A percentile compares a stretch with the other conserved stretches of the same genome.
Conservation (phyloP, 2,113 vertebrate species). For the Condylura cristata region DNA sequence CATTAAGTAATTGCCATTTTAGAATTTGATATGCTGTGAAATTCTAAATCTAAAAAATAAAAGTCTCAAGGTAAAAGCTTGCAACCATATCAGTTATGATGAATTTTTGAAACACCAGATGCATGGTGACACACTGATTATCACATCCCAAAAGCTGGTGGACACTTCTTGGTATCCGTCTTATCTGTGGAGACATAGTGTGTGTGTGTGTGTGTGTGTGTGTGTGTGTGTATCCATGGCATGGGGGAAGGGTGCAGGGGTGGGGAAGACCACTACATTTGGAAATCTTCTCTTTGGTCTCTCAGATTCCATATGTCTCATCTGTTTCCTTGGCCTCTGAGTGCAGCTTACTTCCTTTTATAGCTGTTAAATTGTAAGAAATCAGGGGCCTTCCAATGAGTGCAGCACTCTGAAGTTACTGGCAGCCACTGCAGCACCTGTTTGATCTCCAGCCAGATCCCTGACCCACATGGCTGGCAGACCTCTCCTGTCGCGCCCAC, state of each 20-base stretch:
- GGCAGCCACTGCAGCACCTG: too few species aligned
- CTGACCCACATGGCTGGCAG: too few species aligned
- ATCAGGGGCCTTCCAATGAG: too few species aligned
- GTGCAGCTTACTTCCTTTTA: not conserved
- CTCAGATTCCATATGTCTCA: not conserved
- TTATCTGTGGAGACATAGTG: not conserved
- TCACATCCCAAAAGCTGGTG: not conserved
- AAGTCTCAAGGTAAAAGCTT: not conserved
- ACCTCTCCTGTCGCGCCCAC: too few species aligned
- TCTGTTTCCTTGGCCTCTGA: too few species aligned
- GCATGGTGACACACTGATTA: not conserved
- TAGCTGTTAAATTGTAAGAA: not conserved
- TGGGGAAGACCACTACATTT: too few species aligned
- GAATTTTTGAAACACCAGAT: not conserved
- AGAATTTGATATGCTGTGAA: not conserved
- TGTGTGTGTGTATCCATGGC: rapidly evolving
- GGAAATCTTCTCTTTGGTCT: rapidly evolving
- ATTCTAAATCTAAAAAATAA: constrained; percentile 23
- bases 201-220: rapidly evolving
- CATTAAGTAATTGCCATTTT: not conserved
- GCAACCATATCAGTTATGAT: not conserved
- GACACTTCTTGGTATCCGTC: not conserved
- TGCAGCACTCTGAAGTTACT: too few species aligned
- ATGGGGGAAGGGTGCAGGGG: too few species aligned
- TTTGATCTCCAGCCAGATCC: too few species aligned